Conservation (phyloP, 2,113 vertebrate species). For the Chinchilla lanigera region DNA sequence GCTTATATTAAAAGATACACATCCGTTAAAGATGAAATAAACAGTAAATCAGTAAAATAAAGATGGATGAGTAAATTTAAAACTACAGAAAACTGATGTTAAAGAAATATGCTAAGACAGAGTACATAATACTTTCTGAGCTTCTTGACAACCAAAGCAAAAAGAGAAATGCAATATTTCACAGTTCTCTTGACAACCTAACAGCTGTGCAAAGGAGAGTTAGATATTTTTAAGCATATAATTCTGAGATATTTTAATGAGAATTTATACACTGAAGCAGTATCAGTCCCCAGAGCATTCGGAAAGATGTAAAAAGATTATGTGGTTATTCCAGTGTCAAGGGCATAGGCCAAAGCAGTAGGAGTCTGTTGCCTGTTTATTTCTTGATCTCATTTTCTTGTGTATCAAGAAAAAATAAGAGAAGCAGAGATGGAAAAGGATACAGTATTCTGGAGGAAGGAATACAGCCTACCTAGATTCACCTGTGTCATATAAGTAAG, state of each 20-base stretch:
- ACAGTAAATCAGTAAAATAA: not conserved
- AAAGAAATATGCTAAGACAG: not conserved
- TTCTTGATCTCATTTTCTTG: not conserved
- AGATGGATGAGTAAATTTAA: not conserved
- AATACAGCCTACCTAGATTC: too few relatives aligned
- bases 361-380: rapidly evolving
- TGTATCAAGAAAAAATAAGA: rapidly evolving
- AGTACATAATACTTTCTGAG: not conserved
- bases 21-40: not conserved
- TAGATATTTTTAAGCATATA: not conserved
- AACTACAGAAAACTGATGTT: not conserved
- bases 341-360: not conserved
- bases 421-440: not conserved
- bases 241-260: not conserved
- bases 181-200: not conserved
- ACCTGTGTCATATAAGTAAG: not conserved
- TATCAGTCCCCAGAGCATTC: not conserved
- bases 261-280: not conserved
- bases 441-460: not conserved
- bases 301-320: not conserved
- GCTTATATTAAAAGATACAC: not conserved
- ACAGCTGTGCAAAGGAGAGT: not conserved
- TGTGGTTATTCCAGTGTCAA: not conserved
- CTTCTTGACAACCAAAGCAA: not conserved
- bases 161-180: not conserved